These are phyloP conservation scores for Glossophaga mutica DNA, from an alignment of 2,797 vertebrate species.

Conservation along the genomic window DNA sequence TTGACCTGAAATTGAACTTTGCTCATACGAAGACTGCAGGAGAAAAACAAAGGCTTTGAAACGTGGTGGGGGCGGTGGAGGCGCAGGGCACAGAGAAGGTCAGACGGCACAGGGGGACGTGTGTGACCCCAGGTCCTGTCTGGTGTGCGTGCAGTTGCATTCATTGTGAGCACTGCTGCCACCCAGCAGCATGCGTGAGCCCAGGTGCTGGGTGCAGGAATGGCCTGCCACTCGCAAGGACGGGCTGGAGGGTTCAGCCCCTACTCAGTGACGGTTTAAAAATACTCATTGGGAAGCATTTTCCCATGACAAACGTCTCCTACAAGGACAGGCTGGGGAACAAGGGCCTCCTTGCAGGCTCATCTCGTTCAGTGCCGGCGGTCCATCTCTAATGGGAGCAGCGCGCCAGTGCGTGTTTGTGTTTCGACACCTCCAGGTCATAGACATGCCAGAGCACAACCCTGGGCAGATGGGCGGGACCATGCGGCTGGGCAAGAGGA, in stretches of 20 bases:
- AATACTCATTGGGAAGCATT: neutral
- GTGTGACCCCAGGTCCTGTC: rapidly evolving
- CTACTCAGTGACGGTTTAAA: neutral
- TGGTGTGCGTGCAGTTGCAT: rapidly evolving
- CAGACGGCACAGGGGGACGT: rapidly evolving
- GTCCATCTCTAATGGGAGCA: neutral
- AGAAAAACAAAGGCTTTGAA: neutral
- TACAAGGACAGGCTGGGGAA: neutral
- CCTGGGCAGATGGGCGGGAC: conserved; percentile 96
- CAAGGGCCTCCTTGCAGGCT: neutral
- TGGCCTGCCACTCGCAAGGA: neutral
- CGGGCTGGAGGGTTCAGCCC: neutral
- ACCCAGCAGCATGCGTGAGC: neutral
- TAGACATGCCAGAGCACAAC: conserved; percentile 98
- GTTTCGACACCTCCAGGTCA: conserved; percentile 84
- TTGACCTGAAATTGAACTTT: neutral
- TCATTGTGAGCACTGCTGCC: neutral
- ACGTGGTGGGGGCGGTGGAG: neutral
- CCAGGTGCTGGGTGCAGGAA: neutral
- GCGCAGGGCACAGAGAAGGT: neutral
- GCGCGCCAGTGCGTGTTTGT: neutral
- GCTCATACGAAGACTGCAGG: neutral
- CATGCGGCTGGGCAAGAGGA: conserved; percentile 94
- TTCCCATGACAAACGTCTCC: neutral
- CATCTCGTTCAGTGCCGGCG: rapidly evolving